Base-by-base conservation (phyloP, 1,140 invertebrate genomes). In the Trichonephila clavipes region DNA sequence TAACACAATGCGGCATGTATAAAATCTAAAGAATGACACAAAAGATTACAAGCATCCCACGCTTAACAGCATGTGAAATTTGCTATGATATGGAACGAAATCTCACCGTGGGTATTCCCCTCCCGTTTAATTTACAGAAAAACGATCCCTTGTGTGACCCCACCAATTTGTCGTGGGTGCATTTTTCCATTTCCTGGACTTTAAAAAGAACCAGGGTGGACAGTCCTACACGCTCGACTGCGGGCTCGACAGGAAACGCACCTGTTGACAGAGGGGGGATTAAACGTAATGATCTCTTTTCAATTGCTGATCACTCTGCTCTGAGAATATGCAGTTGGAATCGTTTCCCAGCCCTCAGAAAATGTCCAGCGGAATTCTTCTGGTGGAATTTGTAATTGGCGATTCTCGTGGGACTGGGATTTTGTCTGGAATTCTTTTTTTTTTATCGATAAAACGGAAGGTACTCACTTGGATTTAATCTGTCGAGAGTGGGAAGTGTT, bases 131-230 rank as follows among this genome's bases (percentile, higher is more conserved):
- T 58, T 2, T 28, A n/a, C 10, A 12, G 51, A 44, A 83, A 83
- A 58, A 59, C 21, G 21, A 12, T 24, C 34, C 44, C 21, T 6
- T 82, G 44, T 18, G 0, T 51, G 82, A 59, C 44, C 82, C 34
- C 51, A 19, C 40, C 82, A 51, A 83, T 83, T 83, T 83, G 82
- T 83, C 82, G 21, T 58, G 44, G 44, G 51, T 19, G 40, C n/a
- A 58, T 83, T 59, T 51, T 83, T 44, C 59, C 58, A 83, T 83
- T 83, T 83, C 82, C 82, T 83, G 82, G 82, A 58, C 51, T 19
- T 83, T 24, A 21, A 40, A 83, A 83, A n/a, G 28, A 28, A 28
- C 28, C 34, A 77, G 72, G 82, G 82, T 83, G 82, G 82, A 83
- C 82, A 83, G 34, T 77, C 72, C 72, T 34, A 12, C 72, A 77